phyloP scores from a whole-genome alignment of 2,113 vertebrate genomes.

The Gallinago paraguaiae region DNA sequence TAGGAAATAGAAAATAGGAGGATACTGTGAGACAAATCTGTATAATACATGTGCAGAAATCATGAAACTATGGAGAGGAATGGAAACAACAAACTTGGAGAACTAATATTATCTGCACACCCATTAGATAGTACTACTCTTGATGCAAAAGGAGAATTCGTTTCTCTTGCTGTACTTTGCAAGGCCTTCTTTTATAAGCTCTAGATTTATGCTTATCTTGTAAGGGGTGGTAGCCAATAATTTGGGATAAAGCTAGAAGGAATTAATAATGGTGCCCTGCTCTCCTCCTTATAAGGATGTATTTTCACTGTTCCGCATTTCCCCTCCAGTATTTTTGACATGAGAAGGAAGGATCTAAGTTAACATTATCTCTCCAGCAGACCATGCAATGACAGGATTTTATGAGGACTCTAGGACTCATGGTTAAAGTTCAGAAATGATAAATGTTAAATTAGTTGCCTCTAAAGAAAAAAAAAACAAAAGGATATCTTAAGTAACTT shows the following conservation, averaged over 20 bases:
- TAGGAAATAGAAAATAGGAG: not conserved
- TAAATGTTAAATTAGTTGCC: not conserved
- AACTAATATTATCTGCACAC: not conserved
- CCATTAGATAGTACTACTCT: not conserved
- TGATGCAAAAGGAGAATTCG: not conserved
- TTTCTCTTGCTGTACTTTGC: not conserved
- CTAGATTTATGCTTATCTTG: not conserved
- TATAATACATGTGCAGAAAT: not conserved
- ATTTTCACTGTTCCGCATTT: not conserved
- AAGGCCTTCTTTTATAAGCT: not conserved
- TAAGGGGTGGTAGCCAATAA: not conserved
- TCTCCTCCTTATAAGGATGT: not conserved
- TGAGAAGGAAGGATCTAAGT: not conserved
- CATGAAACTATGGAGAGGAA: not conserved
- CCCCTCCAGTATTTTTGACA: not conserved
- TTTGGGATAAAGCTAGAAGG: not conserved
- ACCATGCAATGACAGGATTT: not conserved
- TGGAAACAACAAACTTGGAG: not conserved
- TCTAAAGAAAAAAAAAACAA: not conserved
- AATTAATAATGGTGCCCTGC: not conserved
- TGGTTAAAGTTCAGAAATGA: not conserved
- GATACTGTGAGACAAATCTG: not conserved
- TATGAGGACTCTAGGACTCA: not conserved
- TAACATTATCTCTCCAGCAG: not conserved
- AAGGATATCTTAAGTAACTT: not conserved